phyloP scores from a whole-genome alignment of 2,797 vertebrate species.

The Scolopax rusticola region DNA sequence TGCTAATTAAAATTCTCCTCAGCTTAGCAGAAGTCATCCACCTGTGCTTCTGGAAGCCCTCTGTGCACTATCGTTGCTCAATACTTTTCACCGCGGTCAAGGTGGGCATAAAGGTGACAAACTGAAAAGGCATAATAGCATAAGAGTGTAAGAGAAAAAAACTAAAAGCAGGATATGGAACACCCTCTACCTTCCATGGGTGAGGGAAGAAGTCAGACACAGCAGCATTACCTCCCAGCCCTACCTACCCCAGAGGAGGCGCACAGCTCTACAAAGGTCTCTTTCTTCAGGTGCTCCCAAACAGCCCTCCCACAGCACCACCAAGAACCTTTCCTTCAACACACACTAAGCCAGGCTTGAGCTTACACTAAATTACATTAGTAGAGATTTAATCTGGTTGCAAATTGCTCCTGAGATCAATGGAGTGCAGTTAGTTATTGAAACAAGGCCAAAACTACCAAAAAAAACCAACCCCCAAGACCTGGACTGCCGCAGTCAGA shows the following conservation, averaged over 20 bases:
- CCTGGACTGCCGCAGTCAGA: neutral
- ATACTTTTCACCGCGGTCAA: neutral
- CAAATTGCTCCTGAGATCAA: neutral
- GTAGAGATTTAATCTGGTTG: neutral
- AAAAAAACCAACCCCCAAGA: neutral
- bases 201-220: neutral
- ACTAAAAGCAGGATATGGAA: neutral
- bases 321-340: neutral
- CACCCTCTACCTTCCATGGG: neutral
- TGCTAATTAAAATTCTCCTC: neutral
- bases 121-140: neutral
- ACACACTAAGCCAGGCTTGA: neutral
- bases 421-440: neutral
- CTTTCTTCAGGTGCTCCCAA: neutral
- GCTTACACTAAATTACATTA: neutral
- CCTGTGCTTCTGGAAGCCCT: neutral
- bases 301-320: fast-evolving
- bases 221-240: fast-evolving
- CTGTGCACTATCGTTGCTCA: neutral
- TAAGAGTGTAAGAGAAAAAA: neutral
- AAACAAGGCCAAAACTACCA: neutral
- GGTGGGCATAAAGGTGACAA: neutral
- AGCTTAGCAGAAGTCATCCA: neutral
- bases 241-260: neutral
- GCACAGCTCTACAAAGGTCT: neutral